Evolutionary conservation across 2,888 invertebrate species (phyloP).

Genomic region (Metalampra italica): DNA sequence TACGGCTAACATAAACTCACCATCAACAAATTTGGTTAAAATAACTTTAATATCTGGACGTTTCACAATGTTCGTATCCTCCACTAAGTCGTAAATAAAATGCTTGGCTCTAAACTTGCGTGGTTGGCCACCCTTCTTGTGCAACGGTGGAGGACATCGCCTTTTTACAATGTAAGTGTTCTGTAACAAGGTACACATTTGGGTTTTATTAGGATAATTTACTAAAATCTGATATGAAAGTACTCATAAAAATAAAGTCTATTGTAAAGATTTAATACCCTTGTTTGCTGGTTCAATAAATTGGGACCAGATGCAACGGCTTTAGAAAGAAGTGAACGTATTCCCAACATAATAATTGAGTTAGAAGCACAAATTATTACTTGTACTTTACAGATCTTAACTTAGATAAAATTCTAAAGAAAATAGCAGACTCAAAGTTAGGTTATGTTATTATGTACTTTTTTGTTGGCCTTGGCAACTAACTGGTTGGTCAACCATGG

Average conservation of each 20-base stretch:
- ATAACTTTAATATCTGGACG: constrained; percentile 81
- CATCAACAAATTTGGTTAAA: constrained; percentile 84
- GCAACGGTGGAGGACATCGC: constrained; percentile 74
- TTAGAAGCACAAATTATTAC: no score
- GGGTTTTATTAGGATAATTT: constrained; percentile 1
- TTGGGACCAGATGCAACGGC: constrained; percentile 24
- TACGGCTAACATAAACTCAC: constrained; percentile 44
- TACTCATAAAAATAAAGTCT: not conserved
- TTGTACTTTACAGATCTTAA: no score
- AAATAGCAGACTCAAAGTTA: no score
- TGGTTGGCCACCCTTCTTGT: constrained; percentile 77
- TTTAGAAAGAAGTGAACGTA: constrained; percentile 37
- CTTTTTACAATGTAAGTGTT: constrained; percentile 87
- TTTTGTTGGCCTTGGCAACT: no score
- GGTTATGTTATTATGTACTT: not conserved
- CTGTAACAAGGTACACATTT: constrained; percentile 65
- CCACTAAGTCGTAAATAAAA: constrained; percentile 86
- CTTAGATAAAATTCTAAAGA: no score
- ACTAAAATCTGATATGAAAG: not conserved
- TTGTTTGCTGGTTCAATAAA: constrained; percentile 50
- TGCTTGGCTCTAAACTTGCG: constrained; percentile 78
- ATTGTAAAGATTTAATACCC: constrained; percentile 35
- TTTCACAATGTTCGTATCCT: constrained; percentile 77
- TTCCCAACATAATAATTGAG: constrained; percentile 40
- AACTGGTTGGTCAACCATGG: no score